Evolutionary conservation across 2,888 invertebrate genomes (phyloP).

Genomic region (Abrostola triplasia): DNA sequence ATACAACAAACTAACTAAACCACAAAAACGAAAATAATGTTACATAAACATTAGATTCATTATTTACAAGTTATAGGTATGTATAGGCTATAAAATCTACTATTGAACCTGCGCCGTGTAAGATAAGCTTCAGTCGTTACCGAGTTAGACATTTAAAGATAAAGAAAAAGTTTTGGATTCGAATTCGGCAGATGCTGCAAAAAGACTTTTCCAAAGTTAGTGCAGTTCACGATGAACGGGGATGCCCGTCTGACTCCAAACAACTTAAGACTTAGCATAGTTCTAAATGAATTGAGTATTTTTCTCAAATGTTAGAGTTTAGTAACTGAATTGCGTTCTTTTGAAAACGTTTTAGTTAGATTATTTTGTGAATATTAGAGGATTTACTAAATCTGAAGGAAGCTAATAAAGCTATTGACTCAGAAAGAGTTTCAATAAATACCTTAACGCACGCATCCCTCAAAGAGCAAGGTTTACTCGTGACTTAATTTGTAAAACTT

Average conservation of each 20-base stretch:
- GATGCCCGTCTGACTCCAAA: constrained; percentile 61
- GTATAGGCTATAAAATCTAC: constrained; percentile 26
- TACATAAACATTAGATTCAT: constrained; percentile 13
- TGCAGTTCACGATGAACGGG: constrained; percentile 63
- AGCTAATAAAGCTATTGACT: too few species aligned
- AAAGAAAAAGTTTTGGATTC: constrained; percentile 80
- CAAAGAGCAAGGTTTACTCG: too few species aligned
- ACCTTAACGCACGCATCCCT: too few species aligned
- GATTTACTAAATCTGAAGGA: too few species aligned
- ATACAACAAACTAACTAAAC: not conserved
- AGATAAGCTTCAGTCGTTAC: constrained; percentile 74
- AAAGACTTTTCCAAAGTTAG: constrained; percentile 70
- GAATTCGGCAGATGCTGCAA: constrained; percentile 77
- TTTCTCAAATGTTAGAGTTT: constrained; percentile 40
- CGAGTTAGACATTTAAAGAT: constrained; percentile 72
- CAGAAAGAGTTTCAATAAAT: too few species aligned
- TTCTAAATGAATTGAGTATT: constrained; percentile 52
- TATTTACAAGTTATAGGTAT: constrained; percentile 21
- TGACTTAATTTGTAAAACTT: too few species aligned
- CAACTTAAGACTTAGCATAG: constrained; percentile 63
- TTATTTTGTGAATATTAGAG: not conserved
- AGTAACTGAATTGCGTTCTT: not conserved
- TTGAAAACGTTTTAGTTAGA: not conserved
- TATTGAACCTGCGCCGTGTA: constrained; percentile 24
- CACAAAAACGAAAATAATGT: not conserved